phyloP scores from a whole-genome alignment of 1,140 invertebrate species.

The Drosophila bocki region DNA sequence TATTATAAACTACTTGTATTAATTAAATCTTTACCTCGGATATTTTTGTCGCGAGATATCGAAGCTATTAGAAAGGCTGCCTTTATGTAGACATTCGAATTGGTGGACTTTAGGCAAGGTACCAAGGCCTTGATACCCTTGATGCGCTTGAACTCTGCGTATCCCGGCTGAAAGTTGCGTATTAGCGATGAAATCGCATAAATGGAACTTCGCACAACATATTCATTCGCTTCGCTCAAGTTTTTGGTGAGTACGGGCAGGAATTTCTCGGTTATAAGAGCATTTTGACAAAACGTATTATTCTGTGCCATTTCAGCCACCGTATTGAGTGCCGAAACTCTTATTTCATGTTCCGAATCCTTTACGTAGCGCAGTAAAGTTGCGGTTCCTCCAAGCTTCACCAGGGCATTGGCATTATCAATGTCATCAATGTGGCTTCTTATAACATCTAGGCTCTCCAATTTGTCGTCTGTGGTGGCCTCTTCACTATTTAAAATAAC shows the following conservation, averaged over 20 bases:
- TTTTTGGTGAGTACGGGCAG: constrained; percentile 46
- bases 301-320: constrained; percentile 68
- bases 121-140: constrained; percentile 47
- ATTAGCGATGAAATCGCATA: constrained; percentile 66
- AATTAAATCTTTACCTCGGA: constrained; percentile 35
- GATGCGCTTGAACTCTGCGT: constrained; percentile 47
- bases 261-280: constrained; percentile 44
- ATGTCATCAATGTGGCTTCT: constrained; percentile 68
- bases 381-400: constrained; percentile 53
- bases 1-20: neutral
- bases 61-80: constrained; percentile 65
- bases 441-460: constrained; percentile 51
- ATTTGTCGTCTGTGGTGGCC: constrained; percentile 43
- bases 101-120: constrained; percentile 38
- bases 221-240: constrained; percentile 45
- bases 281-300: constrained; percentile 64
- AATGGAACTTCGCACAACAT: constrained; percentile 53
- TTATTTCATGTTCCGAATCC: constrained; percentile 21
- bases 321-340: constrained; percentile 43
- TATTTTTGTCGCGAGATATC: constrained; percentile 35
- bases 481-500: constrained; percentile 27
- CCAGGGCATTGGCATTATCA: constrained; percentile 59
- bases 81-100: constrained; percentile 58
- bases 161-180: constrained; percentile 56
- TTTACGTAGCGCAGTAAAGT: constrained; percentile 36